Evolutionary conservation across 2,888 invertebrate species (phyloP), one percentile per base, ranked within the genome.

Genomic region (Harpagoxenus sublaevis): DNA sequence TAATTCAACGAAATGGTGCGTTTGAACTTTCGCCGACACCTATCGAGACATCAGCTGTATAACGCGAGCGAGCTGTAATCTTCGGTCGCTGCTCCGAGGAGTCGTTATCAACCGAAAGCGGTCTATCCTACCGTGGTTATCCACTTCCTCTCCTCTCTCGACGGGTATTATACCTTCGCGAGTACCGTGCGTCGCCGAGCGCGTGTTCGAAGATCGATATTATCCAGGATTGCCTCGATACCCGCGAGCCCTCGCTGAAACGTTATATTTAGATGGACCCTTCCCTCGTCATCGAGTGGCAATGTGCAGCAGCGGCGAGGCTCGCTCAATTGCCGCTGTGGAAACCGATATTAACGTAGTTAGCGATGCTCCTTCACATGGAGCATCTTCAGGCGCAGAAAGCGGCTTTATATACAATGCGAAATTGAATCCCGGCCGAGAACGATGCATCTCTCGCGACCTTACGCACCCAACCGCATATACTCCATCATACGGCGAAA

Each of bases 221-320:
- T 90, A 92, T 90, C 91, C 91, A 92, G 91, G 92, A 86, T 87
- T 85, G 75, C 87, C 86, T 63, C 83, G 82, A 78, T 73, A 68
- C 55, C 75, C 86, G 57, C 48, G 87, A 91, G 91, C 90, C 86
- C 90, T 88, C 85, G 89, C 87, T 82, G 75, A 79, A 83, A 88
- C 83, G 91, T 91, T 91, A 91, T 91, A 91, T 91, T 91, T 91
- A 91, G 91, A 91, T 91, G 78, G 90, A 89, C 89, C 89, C 88
- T 92, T 88, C 88, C 83, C 86, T 82, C 84, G 86, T 86, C 83
- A 73, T 90, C 88, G 81, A 87, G 85, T 84, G 53, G 81, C 90
- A 88, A 81, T 83, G 88, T 86, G 86, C 83, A 84, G 65, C 35
- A 6, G 23, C 81, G 45, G 75, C 73, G 68, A 77, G 73, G 77